These are phyloP conservation scores for Stercorarius parasiticus DNA, from an alignment of 2,113 vertebrate genomes.

Conservation along the genomic window DNA sequence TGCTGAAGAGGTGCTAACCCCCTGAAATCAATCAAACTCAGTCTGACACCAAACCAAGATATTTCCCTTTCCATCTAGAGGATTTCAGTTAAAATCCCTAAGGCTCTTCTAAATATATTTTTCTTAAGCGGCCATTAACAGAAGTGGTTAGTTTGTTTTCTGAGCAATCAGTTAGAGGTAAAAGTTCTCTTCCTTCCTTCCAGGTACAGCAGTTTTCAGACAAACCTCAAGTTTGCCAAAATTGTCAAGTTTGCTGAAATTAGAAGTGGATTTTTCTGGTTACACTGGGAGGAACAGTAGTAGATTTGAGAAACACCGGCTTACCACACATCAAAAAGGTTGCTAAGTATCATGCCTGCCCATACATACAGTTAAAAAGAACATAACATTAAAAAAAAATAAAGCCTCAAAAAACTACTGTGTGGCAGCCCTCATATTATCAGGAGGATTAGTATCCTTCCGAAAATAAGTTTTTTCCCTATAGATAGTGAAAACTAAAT, in stretches of 20 bases:
- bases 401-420: not conserved
- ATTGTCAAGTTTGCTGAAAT: not conserved
- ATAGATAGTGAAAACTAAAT: not conserved
- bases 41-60: not conserved
- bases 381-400: not conserved
- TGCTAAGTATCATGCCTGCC: not conserved
- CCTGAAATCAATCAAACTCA: not conserved
- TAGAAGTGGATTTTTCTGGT: not conserved
- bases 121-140: not conserved
- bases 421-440: not conserved
- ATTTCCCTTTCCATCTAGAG: not conserved
- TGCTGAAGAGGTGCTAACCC: not conserved
- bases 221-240: not conserved
- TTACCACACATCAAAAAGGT: not conserved
- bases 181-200: not conserved
- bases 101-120: not conserved
- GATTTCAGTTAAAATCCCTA: not conserved
- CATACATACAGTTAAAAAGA: not conserved
- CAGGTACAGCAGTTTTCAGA: not conserved
- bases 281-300: not conserved
- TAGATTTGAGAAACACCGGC: not conserved
- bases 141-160: not conserved
- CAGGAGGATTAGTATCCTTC: not conserved
- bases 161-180: not conserved
- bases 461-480: not conserved